phyloP scores from a whole-genome alignment of 2,113 vertebrate species.

The Oriolus oriolus region DNA sequence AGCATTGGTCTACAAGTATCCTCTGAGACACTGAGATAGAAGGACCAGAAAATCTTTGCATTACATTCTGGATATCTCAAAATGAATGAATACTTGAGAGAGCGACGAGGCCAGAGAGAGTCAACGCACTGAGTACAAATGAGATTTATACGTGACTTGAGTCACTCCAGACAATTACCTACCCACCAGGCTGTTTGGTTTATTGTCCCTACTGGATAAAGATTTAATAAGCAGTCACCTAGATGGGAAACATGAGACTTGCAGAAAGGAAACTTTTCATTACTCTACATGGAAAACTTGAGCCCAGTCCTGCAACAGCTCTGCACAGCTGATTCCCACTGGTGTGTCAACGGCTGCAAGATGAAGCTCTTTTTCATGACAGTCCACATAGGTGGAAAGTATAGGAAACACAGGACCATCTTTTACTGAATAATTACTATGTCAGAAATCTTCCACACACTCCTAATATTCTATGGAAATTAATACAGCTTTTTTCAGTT shows the following conservation, averaged over 20 bases:
- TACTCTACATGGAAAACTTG: not conserved
- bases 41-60: not conserved
- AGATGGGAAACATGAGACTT: slow-evolving; percentile 31
- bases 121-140: not conserved
- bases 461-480: not conserved
- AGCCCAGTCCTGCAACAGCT: not conserved
- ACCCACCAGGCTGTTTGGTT: slow-evolving; percentile 47
- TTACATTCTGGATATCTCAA: not conserved
- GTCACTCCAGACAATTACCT: slow-evolving; percentile 50
- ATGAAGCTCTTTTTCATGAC: not conserved
- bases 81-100: not conserved
- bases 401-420: not conserved
- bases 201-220: slow-evolving; percentile 21
- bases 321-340: not conserved
- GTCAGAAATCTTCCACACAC: not conserved
- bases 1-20: not conserved
- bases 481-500: not conserved
- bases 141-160: slow-evolving; percentile 50
- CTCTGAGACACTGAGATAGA: not conserved
- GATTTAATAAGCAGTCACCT: slow-evolving; percentile 60
- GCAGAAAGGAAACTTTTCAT: slow-evolving; percentile 36
- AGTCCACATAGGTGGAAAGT: not conserved
- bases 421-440: not conserved
- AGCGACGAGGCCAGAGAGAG: not conserved
- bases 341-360: not conserved